Base-by-base conservation (phyloP, 2,888 invertebrate genomes). In the Sarcophaga caerulescens region DNA sequence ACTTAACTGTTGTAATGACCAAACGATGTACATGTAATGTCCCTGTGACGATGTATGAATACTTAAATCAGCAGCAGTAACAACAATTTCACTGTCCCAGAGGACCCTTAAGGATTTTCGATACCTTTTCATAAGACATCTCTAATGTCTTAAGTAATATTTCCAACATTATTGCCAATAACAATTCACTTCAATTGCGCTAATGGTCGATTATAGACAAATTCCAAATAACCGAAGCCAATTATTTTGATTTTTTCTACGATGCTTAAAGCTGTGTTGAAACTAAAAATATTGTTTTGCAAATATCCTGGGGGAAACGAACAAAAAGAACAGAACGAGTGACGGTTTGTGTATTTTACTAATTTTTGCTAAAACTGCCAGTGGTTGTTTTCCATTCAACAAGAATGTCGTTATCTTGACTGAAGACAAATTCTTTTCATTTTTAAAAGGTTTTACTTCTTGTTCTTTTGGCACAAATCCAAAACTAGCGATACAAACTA, bases 311-410 rank as follows among this genome's bases (percentile, higher is more conserved):
- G 35, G 35, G 8, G 2, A 52, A 17, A 52, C 5, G 12, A 52
- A 14, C 12, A 17, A 52, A 17, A 52, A 14, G 5, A 52, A 52
- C 52, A 52, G 52, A 52, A 52, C 17, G 17, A 52, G 17, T 68
- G 68, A 21, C 6, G 35, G 69, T 23, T 63, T 63, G 74, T 35
- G 35, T 52, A 52, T 52, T 52, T 52, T 52, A 52, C 52, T 17
- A 35, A 66, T 75, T 79, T 62, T 74, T 81, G 62, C 66, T 85
- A 65, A 69, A 86, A 81, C 45, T 78, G 84, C 84, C 86, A 81
- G 77, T 63, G 86, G 86, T 81, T 81, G 81, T 86, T 81, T 84
- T 78, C 75, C 81, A 75, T 81, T 70, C 60, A 77, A 81, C 74
- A 78, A 60, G 63, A 80, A 83, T 80, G 76, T 68, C 68, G 73